These are phyloP conservation scores for Euura lappo DNA, from an alignment of 1,140 invertebrate genomes.

Conservation along the genomic window DNA sequence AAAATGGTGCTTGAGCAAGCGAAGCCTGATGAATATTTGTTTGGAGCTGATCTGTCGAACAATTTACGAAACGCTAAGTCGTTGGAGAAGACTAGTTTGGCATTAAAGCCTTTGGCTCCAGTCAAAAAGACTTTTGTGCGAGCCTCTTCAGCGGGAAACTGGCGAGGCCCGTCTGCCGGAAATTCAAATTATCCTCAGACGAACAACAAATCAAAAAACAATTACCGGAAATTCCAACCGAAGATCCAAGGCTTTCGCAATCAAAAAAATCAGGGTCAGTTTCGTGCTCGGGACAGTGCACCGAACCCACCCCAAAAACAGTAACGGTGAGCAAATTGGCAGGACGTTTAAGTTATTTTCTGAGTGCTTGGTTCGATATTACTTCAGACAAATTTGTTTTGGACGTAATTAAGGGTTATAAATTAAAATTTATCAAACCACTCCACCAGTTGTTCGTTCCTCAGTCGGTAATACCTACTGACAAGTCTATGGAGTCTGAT, in stretches of 20 bases:
- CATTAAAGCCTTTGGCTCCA: too few relatives aligned
- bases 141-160: too few relatives aligned
- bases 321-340: neutral
- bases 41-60: neutral
- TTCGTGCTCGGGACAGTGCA: neutral
- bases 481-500: conserved; percentile 6
- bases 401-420: conserved; percentile 10
- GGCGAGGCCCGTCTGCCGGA: too few relatives aligned
- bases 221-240: neutral
- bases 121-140: too few relatives aligned
- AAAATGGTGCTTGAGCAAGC: neutral
- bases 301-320: neutral
- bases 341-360: too few relatives aligned
- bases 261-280: neutral
- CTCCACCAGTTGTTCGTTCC: conserved; percentile 1
- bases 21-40: neutral
- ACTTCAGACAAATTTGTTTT: too few relatives aligned
- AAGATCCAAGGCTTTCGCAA: neutral
- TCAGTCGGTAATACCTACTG: neutral
- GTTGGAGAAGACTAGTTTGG: too few relatives aligned
- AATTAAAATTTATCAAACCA: conserved; percentile 5
- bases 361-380: too few relatives aligned
- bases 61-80: conserved; percentile 11
- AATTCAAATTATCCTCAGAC: too few relatives aligned
- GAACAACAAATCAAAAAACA: neutral